phyloP scores from a whole-genome alignment of 92 coral and sea anemone genomes.

The Pocillopora meandrina region DNA sequence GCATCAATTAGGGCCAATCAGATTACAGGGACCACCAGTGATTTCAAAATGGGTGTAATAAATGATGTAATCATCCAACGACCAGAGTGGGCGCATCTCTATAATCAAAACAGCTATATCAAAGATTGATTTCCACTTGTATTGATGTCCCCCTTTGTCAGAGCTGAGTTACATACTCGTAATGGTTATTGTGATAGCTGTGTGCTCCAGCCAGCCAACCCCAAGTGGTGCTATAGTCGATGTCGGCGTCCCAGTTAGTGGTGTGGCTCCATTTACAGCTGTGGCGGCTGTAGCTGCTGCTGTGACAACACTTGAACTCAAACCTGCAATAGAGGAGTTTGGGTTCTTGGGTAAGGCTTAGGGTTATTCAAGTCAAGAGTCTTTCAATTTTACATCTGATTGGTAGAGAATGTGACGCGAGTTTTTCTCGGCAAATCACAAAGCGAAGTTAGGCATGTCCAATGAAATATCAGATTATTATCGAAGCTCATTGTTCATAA shows the following conservation, averaged over 20 bases:
- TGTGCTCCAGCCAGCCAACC: conserved; percentile 17
- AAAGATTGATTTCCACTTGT: too few species aligned
- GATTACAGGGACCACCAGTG: too few species aligned
- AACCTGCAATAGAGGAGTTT: conserved; percentile 1
- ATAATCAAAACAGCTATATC: too few species aligned
- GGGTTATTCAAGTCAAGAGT: too few species aligned
- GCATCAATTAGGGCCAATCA: too few species aligned
- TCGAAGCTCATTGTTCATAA: neutral
- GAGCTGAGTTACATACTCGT: neutral
- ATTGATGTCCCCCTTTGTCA: too few species aligned
- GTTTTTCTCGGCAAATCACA: neutral
- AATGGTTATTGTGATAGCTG: neutral
- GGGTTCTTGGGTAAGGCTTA: too few species aligned
- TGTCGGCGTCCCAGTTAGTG: neutral
- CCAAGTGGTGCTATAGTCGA: neutral
- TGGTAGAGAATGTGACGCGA: neutral
- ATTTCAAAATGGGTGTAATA: too few species aligned
- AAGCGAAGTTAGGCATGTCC: neutral
- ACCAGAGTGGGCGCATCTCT: too few species aligned
- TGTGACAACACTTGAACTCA: conserved; percentile 23
- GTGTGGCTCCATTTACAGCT: neutral
- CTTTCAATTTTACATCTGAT: too few species aligned
- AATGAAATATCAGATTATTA: too few species aligned
- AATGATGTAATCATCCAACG: too few species aligned
- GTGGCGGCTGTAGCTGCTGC: neutral